Conservation (phyloP, 2,888 invertebrate genomes). For the Macrophya annulata region DNA sequence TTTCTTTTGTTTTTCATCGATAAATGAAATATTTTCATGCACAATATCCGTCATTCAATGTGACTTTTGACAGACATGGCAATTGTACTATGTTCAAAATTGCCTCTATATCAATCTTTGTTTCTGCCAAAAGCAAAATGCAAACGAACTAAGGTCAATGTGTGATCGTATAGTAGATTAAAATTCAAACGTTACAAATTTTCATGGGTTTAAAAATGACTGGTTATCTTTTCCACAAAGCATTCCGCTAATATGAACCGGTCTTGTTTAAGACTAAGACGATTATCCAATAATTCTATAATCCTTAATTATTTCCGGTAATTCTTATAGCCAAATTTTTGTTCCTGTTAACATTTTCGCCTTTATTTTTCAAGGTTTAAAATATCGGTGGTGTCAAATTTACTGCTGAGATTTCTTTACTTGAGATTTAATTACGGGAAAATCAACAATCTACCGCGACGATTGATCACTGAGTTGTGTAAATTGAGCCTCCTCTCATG, state of each 20-base stretch:
- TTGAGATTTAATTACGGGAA: conserved; percentile 4
- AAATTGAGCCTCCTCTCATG: conserved; percentile 21
- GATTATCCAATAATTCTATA: neutral
- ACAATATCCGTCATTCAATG: neutral
- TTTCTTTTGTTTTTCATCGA: no score
- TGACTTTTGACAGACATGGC: neutral
- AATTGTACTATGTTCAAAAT: neutral
- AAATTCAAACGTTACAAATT: neutral
- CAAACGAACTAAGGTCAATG: neutral
- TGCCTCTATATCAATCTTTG: neutral
- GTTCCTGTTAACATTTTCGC: neutral
- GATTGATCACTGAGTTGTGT: conserved; percentile 39
- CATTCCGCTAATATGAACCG: neutral
- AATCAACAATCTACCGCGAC: conserved; percentile 6
- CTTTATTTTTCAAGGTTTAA: neutral
- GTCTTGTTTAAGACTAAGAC: neutral
- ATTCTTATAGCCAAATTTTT: neutral
- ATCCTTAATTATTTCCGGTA: neutral
- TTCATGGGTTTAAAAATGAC: neutral
- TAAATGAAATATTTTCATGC: neutral
- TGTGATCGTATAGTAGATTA: neutral
- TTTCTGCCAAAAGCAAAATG: neutral
- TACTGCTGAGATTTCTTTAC: conserved; percentile 14
- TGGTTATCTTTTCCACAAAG: neutral
- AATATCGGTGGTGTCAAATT: neutral